Percentiles rank a stretch among this genome's conserved stretches.
phyloP scores from a whole-genome alignment of 2,888 invertebrate species.

The Pachydiplax longipennis region DNA sequence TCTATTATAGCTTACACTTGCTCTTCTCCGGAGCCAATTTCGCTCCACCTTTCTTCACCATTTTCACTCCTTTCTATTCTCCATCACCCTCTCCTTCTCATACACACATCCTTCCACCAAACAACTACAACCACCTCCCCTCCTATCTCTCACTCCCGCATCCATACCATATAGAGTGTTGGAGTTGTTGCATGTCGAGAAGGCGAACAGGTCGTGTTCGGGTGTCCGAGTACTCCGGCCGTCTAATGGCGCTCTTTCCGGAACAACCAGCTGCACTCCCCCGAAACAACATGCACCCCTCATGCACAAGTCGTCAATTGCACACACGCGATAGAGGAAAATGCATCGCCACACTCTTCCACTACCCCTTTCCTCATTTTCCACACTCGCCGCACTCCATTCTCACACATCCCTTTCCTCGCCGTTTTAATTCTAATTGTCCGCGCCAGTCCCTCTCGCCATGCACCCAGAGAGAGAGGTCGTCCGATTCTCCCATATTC shows the following conservation, averaged over 20 bases:
- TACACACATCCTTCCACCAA: background rate
- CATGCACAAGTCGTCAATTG: constrained; percentile 28
- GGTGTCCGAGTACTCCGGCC: constrained; percentile 9
- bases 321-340: background rate
- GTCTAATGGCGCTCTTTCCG: constrained; percentile 40
- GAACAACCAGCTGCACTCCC: constrained; percentile 31
- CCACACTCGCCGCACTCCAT: background rate
- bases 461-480: background rate
- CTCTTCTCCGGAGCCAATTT: too few species aligned
- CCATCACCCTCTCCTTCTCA: background rate
- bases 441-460: background rate
- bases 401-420: background rate
- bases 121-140: background rate
- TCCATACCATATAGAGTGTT: constrained; percentile 28
- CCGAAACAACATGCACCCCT: background rate
- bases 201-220: constrained; percentile 36
- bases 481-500: too few species aligned
- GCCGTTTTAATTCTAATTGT: background rate
- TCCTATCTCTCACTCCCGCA: background rate
- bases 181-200: constrained; percentile 41
- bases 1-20: too few species aligned
- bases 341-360: background rate
- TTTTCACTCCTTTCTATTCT: background rate
- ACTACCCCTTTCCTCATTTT: background rate
- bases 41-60: background rate